These are phyloP conservation scores for Mohoua ochrocephala DNA, from an alignment of 2,113 vertebrate genomes.

Conservation along the genomic window DNA sequence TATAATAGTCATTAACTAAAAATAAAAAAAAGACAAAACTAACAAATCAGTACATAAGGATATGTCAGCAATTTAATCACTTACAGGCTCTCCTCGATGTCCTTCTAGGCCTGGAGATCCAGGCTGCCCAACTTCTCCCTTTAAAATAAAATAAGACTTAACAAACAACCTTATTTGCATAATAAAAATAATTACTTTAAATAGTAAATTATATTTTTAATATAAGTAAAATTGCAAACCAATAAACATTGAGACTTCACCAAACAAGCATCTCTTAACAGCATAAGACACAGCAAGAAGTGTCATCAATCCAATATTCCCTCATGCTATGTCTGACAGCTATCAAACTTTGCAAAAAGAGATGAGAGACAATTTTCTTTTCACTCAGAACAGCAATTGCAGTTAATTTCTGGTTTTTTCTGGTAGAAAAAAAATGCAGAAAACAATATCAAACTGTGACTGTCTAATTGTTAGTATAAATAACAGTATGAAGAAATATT, in stretches of 20 bases:
- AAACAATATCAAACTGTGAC: neutral
- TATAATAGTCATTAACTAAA: neutral
- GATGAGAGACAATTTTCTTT: neutral
- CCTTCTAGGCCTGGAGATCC: slow-evolving; percentile 73
- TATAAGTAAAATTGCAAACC: neutral
- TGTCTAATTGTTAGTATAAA: neutral
- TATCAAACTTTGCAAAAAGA: neutral
- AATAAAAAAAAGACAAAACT: accelerated
- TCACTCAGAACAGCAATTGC: neutral
- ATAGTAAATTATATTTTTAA: neutral
- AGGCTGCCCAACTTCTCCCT: slow-evolving; percentile 74
- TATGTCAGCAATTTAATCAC: neutral
- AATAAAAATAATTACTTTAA: neutral
- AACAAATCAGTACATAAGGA: neutral
- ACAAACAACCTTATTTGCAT: neutral
- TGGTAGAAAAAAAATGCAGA: neutral
- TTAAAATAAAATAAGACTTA: neutral
- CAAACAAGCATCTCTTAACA: neutral
- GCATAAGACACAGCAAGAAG: neutral
- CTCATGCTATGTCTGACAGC: neutral
- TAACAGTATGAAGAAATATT: neutral
- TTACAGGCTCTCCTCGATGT: slow-evolving; percentile 70
- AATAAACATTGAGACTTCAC: neutral
- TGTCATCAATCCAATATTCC: neutral
- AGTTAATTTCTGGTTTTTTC: too few species aligned